Evolutionary conservation across 2,888 invertebrate species (phyloP), one percentile per base, ranked within the genome.

Genomic region (Agrotis segetum): DNA sequence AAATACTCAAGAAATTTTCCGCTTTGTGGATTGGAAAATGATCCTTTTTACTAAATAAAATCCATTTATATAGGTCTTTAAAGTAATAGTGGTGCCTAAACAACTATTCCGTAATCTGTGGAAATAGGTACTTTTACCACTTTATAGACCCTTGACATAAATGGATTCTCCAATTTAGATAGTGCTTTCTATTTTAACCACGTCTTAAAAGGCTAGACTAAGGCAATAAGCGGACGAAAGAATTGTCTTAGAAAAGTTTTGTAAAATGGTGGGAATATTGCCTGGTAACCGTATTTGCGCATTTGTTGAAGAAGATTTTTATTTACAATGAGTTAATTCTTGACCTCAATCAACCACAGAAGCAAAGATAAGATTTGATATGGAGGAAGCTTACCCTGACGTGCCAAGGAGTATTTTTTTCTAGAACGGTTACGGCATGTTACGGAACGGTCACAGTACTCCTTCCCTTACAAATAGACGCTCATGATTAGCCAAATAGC

Each of bases 151-250:
- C 19, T 50, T 21, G n/a, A 47, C 34, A 24, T 55, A 71, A 75
- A 71, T 68, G 53, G 68, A 40, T 71, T 71, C 46, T 62, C 59
- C 73, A 74, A 82, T 79, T 71, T 79, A 58, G 65, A 67, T 66
- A 61, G 60, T 59, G 67, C 73, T 83, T 74, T 83, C 55, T 77
- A 79, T 74, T 77, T 77, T 19, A 64, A 47, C 63, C 83, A 79
- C 72, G 79, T 77, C 66, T 71, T 79, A 67, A 79, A 75, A 73
- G 59, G 79, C 78, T 68, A 76, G 71, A 77, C 84, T 79, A 60
- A 68, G 65, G 81, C 66, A 81, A 78, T 84, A 74, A 81, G 55
- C 67, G 47, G 17, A 19, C 40, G 49, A 71, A 66, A 66, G 70
- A 62, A 50, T 65, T 75, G 63, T 74, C 71, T 71, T 64, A 47